Evolutionary conservation across 2,113 vertebrate species (phyloP).

Genomic region (Lampris megalopsis): DNA sequence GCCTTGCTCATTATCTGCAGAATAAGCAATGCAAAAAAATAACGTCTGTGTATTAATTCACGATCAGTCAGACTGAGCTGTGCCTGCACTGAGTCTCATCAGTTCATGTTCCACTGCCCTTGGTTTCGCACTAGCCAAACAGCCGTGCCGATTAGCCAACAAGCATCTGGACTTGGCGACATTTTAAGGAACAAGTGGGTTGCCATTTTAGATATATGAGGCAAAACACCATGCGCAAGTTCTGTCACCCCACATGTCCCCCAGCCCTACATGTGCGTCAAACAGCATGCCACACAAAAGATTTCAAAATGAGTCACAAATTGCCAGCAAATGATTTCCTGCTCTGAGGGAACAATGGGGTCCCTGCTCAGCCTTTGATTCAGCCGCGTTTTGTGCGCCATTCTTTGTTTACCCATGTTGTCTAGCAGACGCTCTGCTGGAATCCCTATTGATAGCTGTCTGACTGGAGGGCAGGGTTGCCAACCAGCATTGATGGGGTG

Average conservation of each 20-base stretch:
- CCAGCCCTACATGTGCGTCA: conserved; percentile 52
- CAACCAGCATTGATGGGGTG: conserved; percentile 44
- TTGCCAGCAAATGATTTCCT: conserved; percentile 79
- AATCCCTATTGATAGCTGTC: conserved; percentile 86
- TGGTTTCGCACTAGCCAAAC: conserved; percentile 57
- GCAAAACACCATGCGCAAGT: conserved; percentile 42
- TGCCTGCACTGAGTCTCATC: conserved; percentile 57
- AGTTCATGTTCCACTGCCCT: conserved; percentile 47
- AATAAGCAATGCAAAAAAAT: conserved; percentile 44
- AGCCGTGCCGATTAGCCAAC: conserved; percentile 71
- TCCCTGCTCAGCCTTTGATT: conserved; percentile 73
- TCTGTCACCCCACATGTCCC: conserved; percentile 32
- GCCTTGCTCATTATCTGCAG: conserved; percentile 59
- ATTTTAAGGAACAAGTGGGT: conserved; percentile 66
- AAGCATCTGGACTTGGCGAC: conserved; percentile 60
- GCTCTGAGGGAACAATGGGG: conserved; percentile 73
- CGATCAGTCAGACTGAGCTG: conserved; percentile 70
- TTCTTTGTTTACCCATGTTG: conserved; percentile 74
- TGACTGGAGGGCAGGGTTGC: conserved; percentile 68
- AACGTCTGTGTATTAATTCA: not conserved
- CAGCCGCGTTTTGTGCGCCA: conserved; percentile 59
- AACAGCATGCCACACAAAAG: conserved; percentile 56
- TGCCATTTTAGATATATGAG: conserved; percentile 73
- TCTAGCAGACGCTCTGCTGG: conserved; percentile 76
- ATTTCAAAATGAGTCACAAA: conserved; percentile 76